Percentiles rank a stretch among this genome's conserved stretches.
Conservation (phyloP, 2,113 vertebrate genomes). For the Columbina picui region DNA sequence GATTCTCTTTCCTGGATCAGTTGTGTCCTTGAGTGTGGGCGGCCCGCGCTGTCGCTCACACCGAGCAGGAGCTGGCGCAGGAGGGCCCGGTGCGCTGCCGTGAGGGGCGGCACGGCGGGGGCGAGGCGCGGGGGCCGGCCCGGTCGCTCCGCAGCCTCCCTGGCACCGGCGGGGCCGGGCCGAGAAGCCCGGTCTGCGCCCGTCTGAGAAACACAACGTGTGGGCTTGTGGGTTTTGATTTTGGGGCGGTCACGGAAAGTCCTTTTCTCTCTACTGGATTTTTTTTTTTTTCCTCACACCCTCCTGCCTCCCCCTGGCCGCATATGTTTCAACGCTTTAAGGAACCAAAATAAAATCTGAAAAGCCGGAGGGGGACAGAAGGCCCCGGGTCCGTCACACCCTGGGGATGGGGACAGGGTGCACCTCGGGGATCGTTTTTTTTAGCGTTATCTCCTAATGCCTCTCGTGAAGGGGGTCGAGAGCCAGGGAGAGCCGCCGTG, state of each 20-base stretch:
- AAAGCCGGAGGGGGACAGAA: background rate
- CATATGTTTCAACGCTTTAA: background rate
- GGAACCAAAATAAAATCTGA: background rate
- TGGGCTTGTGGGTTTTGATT: background rate
- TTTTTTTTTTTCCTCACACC: no score
- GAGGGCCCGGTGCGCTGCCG: no score
- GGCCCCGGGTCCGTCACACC: rapidly evolving
- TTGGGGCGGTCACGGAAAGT: background rate
- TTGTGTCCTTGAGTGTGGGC: background rate
- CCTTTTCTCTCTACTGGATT: background rate
- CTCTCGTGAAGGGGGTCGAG: background rate
- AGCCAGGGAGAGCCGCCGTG: background rate
- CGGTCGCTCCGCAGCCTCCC: background rate
- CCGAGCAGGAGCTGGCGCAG: background rate
- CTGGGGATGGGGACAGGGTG: no score
- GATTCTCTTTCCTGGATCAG: background rate
- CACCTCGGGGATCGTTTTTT: rapidly evolving
- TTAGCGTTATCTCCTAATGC: background rate
- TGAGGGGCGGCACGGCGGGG: no score
- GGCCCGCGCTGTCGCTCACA: background rate
- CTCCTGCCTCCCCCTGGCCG: background rate
- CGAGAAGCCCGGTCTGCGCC: background rate
- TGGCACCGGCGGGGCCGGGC: background rate
- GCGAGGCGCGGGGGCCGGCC: rapidly evolving
- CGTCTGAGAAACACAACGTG: background rate